phyloP scores from a whole-genome alignment of 2,888 invertebrate species.

The Schizaphis graminum region DNA sequence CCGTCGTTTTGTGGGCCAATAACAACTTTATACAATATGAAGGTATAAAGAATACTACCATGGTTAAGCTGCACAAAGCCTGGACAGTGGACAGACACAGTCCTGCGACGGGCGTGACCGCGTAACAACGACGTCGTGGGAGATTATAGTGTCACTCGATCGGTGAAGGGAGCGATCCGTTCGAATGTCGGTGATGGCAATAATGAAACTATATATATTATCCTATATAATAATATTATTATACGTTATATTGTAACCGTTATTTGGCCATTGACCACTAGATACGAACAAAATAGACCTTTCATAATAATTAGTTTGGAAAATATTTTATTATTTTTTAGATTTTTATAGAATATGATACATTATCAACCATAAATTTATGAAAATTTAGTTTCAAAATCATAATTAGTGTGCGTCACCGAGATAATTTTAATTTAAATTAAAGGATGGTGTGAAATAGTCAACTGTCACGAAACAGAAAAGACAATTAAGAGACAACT shows the following conservation, averaged over 20 bases:
- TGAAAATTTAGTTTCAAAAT: background rate
- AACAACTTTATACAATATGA: background rate
- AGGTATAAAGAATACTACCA: background rate
- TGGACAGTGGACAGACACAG: background rate
- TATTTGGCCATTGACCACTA: background rate
- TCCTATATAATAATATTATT: background rate
- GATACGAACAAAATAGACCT: background rate
- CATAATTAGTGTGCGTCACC: background rate
- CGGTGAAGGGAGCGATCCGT: background rate
- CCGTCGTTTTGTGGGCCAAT: background rate
- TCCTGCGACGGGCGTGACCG: background rate
- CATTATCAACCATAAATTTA: background rate
- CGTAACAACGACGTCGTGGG: background rate
- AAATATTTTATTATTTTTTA: constrained; percentile 1
- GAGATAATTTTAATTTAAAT: background rate
- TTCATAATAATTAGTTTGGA: background rate
- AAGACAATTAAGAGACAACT: background rate
- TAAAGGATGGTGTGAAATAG: background rate
- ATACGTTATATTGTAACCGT: background rate
- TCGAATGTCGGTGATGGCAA: background rate
- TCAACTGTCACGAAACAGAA: background rate
- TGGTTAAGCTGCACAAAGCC: background rate
- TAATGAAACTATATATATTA: background rate
- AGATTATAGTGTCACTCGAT: background rate
- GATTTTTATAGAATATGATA: background rate